Evolutionary conservation across 2,888 invertebrate genomes (phyloP).

Genomic region (Julus scandinavius): DNA sequence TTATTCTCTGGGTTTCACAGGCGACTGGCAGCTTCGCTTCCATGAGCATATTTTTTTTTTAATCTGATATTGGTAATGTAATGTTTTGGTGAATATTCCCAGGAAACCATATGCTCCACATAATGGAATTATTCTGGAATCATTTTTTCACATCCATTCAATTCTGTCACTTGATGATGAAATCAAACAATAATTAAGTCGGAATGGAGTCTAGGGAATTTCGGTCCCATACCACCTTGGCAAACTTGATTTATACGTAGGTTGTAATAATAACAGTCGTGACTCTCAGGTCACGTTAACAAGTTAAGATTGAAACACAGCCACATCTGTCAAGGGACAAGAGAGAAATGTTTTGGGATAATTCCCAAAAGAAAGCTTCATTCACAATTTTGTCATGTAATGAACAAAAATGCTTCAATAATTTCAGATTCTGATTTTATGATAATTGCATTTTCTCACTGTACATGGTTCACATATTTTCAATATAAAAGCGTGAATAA

Average conservation of each 20-base stretch:
- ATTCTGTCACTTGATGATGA: conserved; percentile 18
- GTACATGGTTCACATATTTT: background rate
- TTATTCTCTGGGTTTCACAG: background rate
- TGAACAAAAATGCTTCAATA: background rate
- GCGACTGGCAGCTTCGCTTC: background rate
- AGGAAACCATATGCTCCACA: conserved; percentile 17
- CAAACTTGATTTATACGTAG: background rate
- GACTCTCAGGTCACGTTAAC: background rate
- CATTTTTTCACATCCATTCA: background rate
- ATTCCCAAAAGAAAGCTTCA: background rate
- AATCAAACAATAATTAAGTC: background rate
- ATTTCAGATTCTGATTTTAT: background rate
- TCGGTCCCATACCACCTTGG: background rate
- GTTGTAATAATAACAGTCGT: background rate
- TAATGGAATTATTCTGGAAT: background rate
- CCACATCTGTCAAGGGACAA: background rate
- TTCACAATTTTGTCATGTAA: background rate
- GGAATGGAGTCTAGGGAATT: background rate
- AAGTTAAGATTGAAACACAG: background rate
- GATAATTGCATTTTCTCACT: background rate
- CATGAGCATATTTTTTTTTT: conserved; percentile 17
- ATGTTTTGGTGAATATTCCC: conserved; percentile 40
- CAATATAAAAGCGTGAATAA: too few relatives aligned
- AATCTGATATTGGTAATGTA: conserved; percentile 15
- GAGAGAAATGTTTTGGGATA: background rate